A percentile compares a stretch with the other conserved stretches of the same genome.
phyloP scores from a whole-genome alignment of 2,888 invertebrate genomes.

The Ceraclea dissimilis region DNA sequence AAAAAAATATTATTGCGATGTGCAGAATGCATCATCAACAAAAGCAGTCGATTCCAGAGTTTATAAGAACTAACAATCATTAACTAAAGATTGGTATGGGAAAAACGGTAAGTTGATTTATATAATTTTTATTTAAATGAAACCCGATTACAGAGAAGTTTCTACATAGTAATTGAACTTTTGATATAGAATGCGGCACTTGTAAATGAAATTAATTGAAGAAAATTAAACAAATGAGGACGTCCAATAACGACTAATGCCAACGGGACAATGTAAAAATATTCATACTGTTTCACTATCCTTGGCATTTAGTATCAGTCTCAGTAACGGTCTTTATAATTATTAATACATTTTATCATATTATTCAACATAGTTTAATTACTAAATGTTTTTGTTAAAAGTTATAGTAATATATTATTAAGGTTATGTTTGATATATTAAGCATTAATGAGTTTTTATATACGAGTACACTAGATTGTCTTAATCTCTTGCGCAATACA shows the following conservation, averaged over 20 bases:
- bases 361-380: background rate
- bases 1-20: too few relatives aligned
- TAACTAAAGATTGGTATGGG: too few relatives aligned
- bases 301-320: slow-evolving; percentile 16
- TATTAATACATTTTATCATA: background rate
- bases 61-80: too few relatives aligned
- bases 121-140: too few relatives aligned
- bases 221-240: slow-evolving; percentile 14
- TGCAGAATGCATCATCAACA: too few relatives aligned
- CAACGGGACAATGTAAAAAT: background rate
- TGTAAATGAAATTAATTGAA: background rate
- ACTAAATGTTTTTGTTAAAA: background rate
- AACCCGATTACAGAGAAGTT: too few relatives aligned
- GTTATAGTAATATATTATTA: too few relatives aligned
- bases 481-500: background rate
- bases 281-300: slow-evolving; percentile 5
- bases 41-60: too few relatives aligned
- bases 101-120: too few relatives aligned
- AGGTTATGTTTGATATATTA: background rate
- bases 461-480: background rate
- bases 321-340: background rate
- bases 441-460: background rate
- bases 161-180: too few relatives aligned
- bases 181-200: background rate
- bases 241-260: slow-evolving; percentile 10